Conservation (phyloP, 2,113 vertebrate genomes). For the Takifugu flavidus region DNA sequence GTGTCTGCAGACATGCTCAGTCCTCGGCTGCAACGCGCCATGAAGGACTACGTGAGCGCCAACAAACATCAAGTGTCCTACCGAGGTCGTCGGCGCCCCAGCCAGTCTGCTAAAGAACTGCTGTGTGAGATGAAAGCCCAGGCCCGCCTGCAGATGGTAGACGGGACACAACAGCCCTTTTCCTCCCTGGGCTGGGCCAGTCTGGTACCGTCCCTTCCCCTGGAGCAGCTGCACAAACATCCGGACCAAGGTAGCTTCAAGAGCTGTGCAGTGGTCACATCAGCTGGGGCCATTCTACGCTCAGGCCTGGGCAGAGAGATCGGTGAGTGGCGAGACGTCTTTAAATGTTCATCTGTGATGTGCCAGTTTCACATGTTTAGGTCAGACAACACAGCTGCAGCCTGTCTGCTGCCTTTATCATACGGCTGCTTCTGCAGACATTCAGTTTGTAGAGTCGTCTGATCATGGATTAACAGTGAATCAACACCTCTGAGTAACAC, state of each 20-base stretch:
- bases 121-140: constrained; percentile 85
- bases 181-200: constrained; percentile 84
- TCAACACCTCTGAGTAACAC: too few species aligned
- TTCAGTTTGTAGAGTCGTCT: too few species aligned
- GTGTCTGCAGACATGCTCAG: constrained; percentile 86
- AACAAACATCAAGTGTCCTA: constrained; percentile 92
- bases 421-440: too few species aligned
- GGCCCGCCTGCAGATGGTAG: constrained; percentile 81
- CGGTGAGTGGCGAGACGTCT: constrained; percentile 65
- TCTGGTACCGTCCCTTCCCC: constrained; percentile 79
- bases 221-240: constrained; percentile 74
- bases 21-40: constrained; percentile 88
- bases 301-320: constrained; percentile 93
- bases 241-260: constrained; percentile 63
- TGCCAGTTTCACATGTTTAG: too few species aligned
- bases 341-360: neutral
- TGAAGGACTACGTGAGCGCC: constrained; percentile 85
- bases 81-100: constrained; percentile 66
- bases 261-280: constrained; percentile 93
- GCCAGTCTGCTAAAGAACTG: constrained; percentile 74
- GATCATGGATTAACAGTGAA: too few species aligned
- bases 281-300: constrained; percentile 92
- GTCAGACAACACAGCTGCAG: too few species aligned
- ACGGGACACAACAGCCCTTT: constrained; percentile 90
- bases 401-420: too few species aligned